Evolutionary conservation across 1,140 invertebrate genomes (phyloP), one percentile per base, ranked within the genome.

Genomic region (Brachionus paranguensis): DNA sequence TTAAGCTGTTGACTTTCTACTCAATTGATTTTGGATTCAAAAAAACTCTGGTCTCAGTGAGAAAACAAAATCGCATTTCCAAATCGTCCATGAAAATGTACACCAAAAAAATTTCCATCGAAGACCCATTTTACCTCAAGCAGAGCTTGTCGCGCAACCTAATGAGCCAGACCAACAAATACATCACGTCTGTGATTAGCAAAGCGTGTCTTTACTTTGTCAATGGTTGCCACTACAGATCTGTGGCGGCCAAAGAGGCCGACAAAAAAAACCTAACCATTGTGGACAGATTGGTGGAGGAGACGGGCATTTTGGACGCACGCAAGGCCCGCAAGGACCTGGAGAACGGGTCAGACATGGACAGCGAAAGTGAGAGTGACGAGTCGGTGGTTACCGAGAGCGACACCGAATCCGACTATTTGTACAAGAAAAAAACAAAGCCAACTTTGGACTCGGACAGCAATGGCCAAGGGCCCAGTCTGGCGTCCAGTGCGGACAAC

Each of bases 1-100:
- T 90, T 10, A 86, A 87, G 20, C 81, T 91, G 84, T 85, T 91
- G 41, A 86, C 86, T 79, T 91, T 89, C 86, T 91, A 91, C 86
- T 86, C 87, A n/a, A 72, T 89, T 1, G 86, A 87, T 50, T 91
- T 91, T 86, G 87, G 89, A 33, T 87, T 86, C 12, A 86, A 86
- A 45, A 87, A 88, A 14, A 78, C 86, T 81, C 88, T 91, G 37
- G 86, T 91, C 10, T 89, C 87, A 74, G 87, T 91, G n/a, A 86
- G 88, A 45, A 86, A 86, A 17, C 45, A 84, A 6, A 84, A 85
- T 29, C 86, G 85, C 12, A 81, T 90, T 5, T 85, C 86, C 5
- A 85, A 88, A 78, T 85, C 85, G 12, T 87, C 88, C 29, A 90
- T 89, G 84, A 88, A 88, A 70, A 91, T 90, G 90, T 87, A 87